These are phyloP conservation scores for Poeciliopsis occidentalis DNA, from an alignment of 2,113 vertebrate species.

Conservation along the genomic window DNA sequence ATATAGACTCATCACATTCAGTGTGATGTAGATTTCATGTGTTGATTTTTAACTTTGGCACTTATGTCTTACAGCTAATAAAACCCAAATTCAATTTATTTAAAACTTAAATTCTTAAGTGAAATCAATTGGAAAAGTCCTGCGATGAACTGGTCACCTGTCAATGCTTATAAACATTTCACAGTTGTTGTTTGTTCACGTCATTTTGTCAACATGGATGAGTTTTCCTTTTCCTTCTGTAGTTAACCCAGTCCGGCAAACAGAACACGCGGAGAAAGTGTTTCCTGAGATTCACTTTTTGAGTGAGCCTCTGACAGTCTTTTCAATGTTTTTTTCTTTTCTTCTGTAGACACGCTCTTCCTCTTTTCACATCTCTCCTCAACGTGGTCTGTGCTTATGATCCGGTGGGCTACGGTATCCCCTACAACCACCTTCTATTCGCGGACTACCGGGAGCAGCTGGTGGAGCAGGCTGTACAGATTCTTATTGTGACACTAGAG, in stretches of 20 bases:
- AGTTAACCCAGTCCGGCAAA: too few species aligned
- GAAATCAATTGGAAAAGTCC: too few species aligned
- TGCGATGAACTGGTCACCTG: too few species aligned
- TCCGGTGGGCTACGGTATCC: slow-evolving; percentile 96
- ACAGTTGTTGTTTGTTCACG: background rate
- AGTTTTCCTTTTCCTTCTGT: background rate
- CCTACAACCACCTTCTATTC: slow-evolving; percentile 98
- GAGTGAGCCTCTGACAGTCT: background rate
- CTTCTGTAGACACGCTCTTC: slow-evolving; percentile 88
- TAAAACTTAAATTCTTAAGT: background rate
- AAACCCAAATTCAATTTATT: background rate
- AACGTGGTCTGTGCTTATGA: slow-evolving; percentile 97
- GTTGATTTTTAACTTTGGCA: background rate
- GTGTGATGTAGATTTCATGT: background rate
- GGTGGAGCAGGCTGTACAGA: slow-evolving; percentile 95
- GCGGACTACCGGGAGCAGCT: slow-evolving; percentile 95
- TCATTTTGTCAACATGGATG: background rate
- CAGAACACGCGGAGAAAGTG: too few species aligned
- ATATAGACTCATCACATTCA: background rate
- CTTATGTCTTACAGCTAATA: background rate
- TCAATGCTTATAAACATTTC: background rate
- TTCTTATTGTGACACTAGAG: slow-evolving; percentile 95
- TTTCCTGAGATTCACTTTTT: background rate
- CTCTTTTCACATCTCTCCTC: slow-evolving; percentile 95
- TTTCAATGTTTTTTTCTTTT: background rate